phyloP scores from a whole-genome alignment of 2,797 vertebrate species.

The Catamblyrhynchus diadema region DNA sequence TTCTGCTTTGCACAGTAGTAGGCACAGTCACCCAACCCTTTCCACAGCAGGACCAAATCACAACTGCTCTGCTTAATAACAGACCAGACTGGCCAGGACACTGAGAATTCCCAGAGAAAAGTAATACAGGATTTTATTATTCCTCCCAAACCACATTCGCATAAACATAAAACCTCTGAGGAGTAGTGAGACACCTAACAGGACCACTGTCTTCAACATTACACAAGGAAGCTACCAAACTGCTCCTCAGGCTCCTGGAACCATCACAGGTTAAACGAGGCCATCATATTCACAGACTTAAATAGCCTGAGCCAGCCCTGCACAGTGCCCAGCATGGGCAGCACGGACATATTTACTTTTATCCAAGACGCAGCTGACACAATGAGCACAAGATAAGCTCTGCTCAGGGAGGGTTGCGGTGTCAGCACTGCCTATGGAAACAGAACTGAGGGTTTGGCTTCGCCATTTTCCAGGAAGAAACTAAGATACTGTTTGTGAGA shows the following conservation, averaged over 20 bases:
- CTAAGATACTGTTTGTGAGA: background rate
- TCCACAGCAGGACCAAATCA: background rate
- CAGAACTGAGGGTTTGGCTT: background rate
- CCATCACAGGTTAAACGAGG: background rate
- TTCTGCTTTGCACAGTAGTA: background rate
- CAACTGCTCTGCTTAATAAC: background rate
- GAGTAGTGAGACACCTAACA: background rate
- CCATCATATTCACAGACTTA: background rate
- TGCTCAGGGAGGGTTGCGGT: background rate
- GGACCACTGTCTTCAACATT: background rate
- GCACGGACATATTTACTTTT: background rate
- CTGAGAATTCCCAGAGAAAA: background rate
- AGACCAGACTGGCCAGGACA: background rate
- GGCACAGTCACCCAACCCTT: background rate
- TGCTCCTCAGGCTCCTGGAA: background rate
- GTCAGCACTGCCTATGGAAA: background rate
- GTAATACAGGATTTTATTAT: background rate
- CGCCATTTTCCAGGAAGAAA: background rate
- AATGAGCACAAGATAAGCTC: background rate
- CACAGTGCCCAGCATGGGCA: accelerated
- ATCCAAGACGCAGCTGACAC: background rate
- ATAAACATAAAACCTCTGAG: background rate
- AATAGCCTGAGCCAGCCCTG: background rate
- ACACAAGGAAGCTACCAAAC: background rate
- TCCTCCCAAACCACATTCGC: background rate